These are phyloP conservation scores for Dysidea cf. avara DNA, from an alignment of 37 sponge, comb jelly and placozoan genomes.

Conservation along the genomic window DNA sequence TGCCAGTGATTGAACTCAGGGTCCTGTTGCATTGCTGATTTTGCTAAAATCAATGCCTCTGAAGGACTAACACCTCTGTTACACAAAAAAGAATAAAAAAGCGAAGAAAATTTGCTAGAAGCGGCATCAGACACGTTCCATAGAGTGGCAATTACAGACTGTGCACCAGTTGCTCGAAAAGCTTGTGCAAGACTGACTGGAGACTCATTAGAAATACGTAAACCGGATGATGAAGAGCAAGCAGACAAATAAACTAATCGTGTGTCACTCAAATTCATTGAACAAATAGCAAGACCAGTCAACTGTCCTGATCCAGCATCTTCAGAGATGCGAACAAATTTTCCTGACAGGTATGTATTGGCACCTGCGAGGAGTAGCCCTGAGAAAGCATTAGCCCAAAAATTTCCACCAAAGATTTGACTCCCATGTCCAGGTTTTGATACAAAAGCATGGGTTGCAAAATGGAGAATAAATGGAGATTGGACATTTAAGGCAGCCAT, in stretches of 20 bases:
- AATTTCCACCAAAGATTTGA: constrained; percentile 10
- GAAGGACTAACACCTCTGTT: constrained; percentile 20
- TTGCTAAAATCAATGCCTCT: constrained; percentile 18
- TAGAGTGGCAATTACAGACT: constrained; percentile 44
- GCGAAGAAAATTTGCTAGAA: constrained; percentile 15
- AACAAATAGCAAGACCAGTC: constrained; percentile 26
- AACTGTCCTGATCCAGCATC: constrained; percentile 25
- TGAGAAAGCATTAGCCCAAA: constrained; percentile 26
- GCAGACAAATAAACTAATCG: constrained; percentile 39
- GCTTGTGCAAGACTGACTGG: constrained; percentile 30
- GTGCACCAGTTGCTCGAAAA: constrained; percentile 41
- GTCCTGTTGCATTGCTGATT: constrained; percentile 6
- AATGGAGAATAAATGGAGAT: constrained; percentile 48
- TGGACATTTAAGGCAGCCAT: constrained; percentile 5
- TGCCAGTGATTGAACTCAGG: constrained; percentile 17
- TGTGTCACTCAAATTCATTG: constrained; percentile 25
- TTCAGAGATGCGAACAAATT: background rate
- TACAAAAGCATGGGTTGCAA: constrained; percentile 45
- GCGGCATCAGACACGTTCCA: constrained; percentile 32
- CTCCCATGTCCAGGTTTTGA: constrained; percentile 16
- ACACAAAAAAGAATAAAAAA: constrained; percentile 13
- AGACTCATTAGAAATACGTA: constrained; percentile 17
- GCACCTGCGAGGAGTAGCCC: constrained; percentile 36
- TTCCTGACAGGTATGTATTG: constrained; percentile 32
- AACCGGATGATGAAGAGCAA: constrained; percentile 37